Base-by-base conservation (phyloP, 2,113 vertebrate species). In the Zosterops pallidus region DNA sequence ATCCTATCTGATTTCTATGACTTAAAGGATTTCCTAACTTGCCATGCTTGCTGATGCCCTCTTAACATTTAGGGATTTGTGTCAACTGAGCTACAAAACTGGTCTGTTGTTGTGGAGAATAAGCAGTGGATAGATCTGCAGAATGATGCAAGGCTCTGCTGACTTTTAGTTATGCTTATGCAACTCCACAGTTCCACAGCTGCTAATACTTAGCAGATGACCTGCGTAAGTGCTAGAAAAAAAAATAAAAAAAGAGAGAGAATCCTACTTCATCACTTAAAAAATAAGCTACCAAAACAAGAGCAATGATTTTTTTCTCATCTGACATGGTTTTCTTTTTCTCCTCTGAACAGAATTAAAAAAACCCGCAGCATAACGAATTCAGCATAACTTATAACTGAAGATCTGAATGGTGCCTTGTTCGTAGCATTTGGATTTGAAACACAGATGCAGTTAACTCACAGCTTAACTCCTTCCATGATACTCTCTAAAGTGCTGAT, bases 151-250 rank as follows among this genome's bases (percentile, higher is more conserved):
- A 96, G 46, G 71, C 90, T 94, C 69, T 62, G 37, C 69, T 83
- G 90, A 82, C 84, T 96, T 95, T 96, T 95, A 79, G 86, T 93
- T 97, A 92, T 83, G 90, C 95, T 97, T 96, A 86, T 92, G 94
- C 92, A 98, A 98, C 91, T 8, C 49, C 87, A 90, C 62, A 91
- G 95, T 94, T 92, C 70, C 76, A 94, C 97, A 98, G 97, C 97
- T 98, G 97, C 93, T 97, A 97, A 83, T 92, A 91, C 97, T 98
- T 97, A 98, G 87, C 92, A 96, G 93, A 95, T 83, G 97, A 96
- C 95, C 95, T 95, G 89, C 69, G 9, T 63, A 87, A 96, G 33
- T 76, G 67, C 50, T 50, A 94, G 62, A 89, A 89, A 59, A 74
- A 86, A 52, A 79, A 47, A 53, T 42, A 87, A 92, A 78, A 19